phyloP scores from a whole-genome alignment of 2,113 vertebrate genomes.

The Pseudolaguvia tuberculata region DNA sequence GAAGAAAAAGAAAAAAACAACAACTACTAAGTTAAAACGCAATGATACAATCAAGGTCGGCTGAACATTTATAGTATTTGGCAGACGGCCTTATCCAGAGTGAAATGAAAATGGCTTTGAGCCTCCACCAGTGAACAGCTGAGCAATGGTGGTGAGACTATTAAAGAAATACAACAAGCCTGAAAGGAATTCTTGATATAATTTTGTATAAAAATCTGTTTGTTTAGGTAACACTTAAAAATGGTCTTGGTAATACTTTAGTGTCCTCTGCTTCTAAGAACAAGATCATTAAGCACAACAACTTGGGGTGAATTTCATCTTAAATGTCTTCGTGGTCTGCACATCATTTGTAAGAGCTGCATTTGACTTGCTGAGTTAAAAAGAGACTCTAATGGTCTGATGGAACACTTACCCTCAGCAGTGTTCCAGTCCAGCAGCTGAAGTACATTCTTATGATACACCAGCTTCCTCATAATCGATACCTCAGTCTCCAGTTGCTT shows the following conservation, averaged over 20 bases:
- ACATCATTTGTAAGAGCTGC: neutral
- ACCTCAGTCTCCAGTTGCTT: constrained; percentile 65
- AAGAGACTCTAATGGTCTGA: neutral
- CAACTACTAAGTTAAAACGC: neutral
- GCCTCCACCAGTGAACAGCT: no score
- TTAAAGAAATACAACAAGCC: no score
- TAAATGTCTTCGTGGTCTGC: neutral
- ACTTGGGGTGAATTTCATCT: no score
- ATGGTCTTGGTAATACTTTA: neutral
- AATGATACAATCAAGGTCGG: neutral
- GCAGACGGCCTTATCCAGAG: no score
- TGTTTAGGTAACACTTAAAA: no score
- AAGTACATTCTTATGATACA: constrained; percentile 69
- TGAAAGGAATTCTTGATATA: no score
- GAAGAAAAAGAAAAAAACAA: no score
- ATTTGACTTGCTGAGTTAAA: neutral
- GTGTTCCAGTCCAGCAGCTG: constrained; percentile 72
- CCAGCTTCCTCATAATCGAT: constrained; percentile 69
- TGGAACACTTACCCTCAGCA: constrained; percentile 52
- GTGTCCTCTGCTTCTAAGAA: neutral
- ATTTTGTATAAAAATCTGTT: no score
- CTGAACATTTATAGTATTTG: no score
- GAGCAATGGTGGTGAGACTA: no score
- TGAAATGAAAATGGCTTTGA: no score
- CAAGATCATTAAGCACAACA: neutral